These are phyloP conservation scores for Phalloptychus januarius DNA, from an alignment of 2,797 vertebrate genomes.

Conservation along the genomic window DNA sequence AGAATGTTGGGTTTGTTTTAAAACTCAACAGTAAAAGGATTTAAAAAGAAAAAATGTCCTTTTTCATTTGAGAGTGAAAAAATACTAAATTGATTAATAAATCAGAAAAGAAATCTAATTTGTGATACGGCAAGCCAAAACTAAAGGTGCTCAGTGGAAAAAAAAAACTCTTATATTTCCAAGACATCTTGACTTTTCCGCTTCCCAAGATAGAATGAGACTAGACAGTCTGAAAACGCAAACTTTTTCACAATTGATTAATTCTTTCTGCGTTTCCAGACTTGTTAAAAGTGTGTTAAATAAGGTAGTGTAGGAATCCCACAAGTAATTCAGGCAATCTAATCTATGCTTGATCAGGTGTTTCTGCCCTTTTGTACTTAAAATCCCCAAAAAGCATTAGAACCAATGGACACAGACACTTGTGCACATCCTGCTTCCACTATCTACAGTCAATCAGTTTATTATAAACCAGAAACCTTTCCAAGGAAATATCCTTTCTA, in stretches of 20 bases:
- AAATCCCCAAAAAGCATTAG: neutral
- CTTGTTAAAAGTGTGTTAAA: neutral
- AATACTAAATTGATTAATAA: neutral
- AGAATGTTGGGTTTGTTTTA: neutral
- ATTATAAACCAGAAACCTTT: neutral
- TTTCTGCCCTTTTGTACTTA: neutral
- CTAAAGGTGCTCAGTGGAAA: neutral
- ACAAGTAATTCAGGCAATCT: neutral
- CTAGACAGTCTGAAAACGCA: neutral
- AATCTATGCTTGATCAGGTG: neutral
- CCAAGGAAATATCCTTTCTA: neutral
- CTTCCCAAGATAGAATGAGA: neutral
- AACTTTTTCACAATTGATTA: neutral
- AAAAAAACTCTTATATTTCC: neutral
- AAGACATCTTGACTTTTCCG: neutral
- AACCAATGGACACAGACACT: neutral
- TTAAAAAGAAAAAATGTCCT: neutral
- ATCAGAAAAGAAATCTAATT: neutral
- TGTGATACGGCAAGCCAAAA: neutral
- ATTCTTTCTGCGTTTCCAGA: neutral
- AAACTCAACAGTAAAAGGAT: neutral
- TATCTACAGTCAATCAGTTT: neutral
- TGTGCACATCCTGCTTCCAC: neutral
- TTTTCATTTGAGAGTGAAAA: neutral
- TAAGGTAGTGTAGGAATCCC: neutral